These are phyloP conservation scores for Pampusana beccarii DNA, from an alignment of 2,113 vertebrate species.

Conservation along the genomic window DNA sequence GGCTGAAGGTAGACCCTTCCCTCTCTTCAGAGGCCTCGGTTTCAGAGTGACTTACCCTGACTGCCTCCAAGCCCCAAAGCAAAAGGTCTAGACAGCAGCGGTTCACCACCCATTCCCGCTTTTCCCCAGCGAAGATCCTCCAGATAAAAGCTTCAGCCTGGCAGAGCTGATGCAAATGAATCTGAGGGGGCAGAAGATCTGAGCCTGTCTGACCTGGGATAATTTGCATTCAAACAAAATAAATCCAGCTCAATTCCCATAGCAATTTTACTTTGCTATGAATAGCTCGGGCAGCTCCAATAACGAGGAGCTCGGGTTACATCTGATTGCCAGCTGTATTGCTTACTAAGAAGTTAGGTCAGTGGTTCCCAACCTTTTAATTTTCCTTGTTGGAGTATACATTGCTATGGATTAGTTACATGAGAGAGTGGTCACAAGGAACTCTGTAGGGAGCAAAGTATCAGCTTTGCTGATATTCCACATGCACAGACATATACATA, in stretches of 20 bases:
- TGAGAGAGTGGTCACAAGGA: conserved; percentile 58
- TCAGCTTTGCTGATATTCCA: conserved; percentile 62
- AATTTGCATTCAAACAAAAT: conserved; percentile 67
- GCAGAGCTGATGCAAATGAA: conserved; percentile 39
- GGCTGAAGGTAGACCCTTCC: neutral
- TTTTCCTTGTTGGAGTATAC: conserved; percentile 55
- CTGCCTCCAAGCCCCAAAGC: neutral
- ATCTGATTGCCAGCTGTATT: conserved; percentile 64
- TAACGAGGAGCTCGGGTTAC: conserved; percentile 52
- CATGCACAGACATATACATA: conserved; percentile 38
- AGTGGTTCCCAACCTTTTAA: conserved; percentile 66
- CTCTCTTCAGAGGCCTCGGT: neutral
- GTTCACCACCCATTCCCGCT: neutral
- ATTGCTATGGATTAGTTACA: conserved; percentile 64
- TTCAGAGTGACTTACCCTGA: neutral
- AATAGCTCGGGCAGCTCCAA: conserved; percentile 57
- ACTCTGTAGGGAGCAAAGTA: conserved; percentile 50
- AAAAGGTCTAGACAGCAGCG: neutral
- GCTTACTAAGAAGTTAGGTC: conserved; percentile 68
- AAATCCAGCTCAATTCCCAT: conserved; percentile 61
- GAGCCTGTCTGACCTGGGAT: conserved; percentile 55
- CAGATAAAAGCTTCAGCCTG: neutral
- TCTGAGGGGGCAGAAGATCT: conserved; percentile 53
- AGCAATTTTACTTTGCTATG: conserved; percentile 63
- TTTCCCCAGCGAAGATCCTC: neutral